phyloP scores from a whole-genome alignment of 2,797 vertebrate genomes.

The Rhincodon typus region DNA sequence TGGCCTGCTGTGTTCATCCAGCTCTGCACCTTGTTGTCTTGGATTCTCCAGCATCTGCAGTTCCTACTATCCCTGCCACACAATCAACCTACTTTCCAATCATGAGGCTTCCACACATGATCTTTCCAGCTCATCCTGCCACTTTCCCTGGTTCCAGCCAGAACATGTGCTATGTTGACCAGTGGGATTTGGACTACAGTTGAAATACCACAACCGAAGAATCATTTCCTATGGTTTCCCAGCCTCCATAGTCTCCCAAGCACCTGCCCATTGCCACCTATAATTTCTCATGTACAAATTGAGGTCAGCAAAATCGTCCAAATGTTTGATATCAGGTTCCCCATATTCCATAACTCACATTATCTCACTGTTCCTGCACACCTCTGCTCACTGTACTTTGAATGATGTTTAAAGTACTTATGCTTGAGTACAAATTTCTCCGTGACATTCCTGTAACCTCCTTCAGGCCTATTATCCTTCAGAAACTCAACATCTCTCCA shows the following conservation, averaged over 20 bases:
- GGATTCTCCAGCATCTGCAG: too few relatives aligned
- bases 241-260: background rate
- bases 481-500: background rate
- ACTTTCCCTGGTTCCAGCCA: too few relatives aligned
- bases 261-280: background rate
- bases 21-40: too few relatives aligned
- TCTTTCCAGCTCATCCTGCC: too few relatives aligned
- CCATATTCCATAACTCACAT: background rate
- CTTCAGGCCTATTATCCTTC: background rate
- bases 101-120: too few relatives aligned
- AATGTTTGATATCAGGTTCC: background rate
- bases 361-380: background rate
- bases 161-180: too few relatives aligned
- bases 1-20: too few relatives aligned
- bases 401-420: background rate
- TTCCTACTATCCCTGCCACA: too few relatives aligned
- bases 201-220: background rate
- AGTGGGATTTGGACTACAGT: background rate
- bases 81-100: too few relatives aligned
- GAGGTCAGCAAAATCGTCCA: background rate
- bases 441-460: background rate
- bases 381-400: background rate
- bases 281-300: background rate
- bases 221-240: background rate
- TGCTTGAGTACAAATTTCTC: background rate